Evolutionary conservation across 2,888 invertebrate species (phyloP).

Genomic region (Drosophila mayaguana): DNA sequence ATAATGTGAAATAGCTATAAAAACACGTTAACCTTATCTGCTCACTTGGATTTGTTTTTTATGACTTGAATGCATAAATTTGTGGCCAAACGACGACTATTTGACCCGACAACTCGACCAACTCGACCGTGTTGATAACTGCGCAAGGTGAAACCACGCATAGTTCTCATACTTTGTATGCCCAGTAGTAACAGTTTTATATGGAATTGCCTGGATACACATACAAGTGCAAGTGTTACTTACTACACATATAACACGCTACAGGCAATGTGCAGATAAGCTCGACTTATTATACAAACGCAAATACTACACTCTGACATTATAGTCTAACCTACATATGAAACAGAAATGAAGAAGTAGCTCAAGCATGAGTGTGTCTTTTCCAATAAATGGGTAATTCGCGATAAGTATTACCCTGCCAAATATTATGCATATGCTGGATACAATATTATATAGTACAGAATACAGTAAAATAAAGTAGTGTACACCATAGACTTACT

Average conservation of each 20-base stretch:
- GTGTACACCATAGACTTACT: no score
- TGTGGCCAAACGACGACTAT: conserved; percentile 31
- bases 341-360: not conserved
- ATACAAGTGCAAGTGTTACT: not conserved
- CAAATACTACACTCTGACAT: not conserved
- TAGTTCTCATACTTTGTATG: conserved; percentile 18
- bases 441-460: not conserved
- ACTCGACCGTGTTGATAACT: conserved; percentile 60
- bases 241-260: not conserved
- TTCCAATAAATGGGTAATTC: not conserved
- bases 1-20: conserved; percentile 76
- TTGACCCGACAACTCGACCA: conserved; percentile 40
- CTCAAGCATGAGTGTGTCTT: not conserved
- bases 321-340: conserved; percentile 1
- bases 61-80: conserved; percentile 80
- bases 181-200: conserved; percentile 6
- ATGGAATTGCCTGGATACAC: not conserved
- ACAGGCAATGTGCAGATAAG: not conserved
- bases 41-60: conserved; percentile 56
- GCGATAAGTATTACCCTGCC: no score
- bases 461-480: no score
- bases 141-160: conserved; percentile 51
- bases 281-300: not conserved
- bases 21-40: conserved; percentile 54
- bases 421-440: not conserved